Evolutionary conservation across 92 coral and sea anemone species (phyloP).

Genomic region (Paramuricea clavata): DNA sequence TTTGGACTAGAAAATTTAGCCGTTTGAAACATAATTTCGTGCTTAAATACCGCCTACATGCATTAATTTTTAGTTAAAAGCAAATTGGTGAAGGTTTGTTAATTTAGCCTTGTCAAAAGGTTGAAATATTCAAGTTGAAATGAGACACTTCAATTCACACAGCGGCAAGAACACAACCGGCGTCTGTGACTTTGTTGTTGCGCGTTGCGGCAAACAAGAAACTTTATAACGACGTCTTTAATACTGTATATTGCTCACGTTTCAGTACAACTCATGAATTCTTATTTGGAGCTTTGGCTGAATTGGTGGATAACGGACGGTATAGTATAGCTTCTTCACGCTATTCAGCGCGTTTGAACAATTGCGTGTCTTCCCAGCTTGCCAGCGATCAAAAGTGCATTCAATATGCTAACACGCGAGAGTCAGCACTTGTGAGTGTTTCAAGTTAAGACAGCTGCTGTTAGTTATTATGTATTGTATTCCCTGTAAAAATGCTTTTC

Average conservation of each 20-base stretch:
- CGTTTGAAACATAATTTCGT: background rate
- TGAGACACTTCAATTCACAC: background rate
- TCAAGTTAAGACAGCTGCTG: background rate
- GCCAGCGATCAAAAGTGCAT: background rate
- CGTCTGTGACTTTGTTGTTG: background rate
- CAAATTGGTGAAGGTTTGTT: no score
- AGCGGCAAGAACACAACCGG: no score
- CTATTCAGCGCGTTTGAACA: background rate
- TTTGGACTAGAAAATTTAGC: no score
- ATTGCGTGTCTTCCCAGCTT: no score
- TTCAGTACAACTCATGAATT: constrained; percentile 97
- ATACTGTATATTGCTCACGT: background rate
- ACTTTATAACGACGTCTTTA: background rate
- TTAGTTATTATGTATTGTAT: background rate
- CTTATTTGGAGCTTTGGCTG: constrained; percentile 97
- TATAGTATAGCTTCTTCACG: constrained; percentile 35
- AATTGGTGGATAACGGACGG: constrained; percentile 97
- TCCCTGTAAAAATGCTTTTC: background rate
- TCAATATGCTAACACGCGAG: background rate
- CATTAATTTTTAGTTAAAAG: no score
- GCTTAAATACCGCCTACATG: no score
- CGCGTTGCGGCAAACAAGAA: background rate
- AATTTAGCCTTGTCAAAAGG: background rate
- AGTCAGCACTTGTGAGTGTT: background rate
- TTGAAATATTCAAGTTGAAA: background rate